Conservation (phyloP, 1,140 invertebrate species). For the Lepidurus couesii region DNA sequence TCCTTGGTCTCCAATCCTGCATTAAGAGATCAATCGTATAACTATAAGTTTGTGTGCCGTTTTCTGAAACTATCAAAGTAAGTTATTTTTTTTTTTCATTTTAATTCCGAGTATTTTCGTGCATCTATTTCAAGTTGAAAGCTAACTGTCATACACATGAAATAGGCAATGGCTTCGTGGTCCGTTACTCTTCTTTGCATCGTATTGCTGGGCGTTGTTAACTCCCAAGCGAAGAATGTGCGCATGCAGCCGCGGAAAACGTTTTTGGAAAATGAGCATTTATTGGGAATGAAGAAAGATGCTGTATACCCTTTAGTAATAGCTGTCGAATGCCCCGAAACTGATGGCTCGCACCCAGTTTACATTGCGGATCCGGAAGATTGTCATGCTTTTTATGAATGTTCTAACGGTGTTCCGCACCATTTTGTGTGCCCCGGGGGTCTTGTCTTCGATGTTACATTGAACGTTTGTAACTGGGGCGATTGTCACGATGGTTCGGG, state of each 20-base stretch:
- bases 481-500: background rate
- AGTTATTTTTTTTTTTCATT: too few relatives aligned
- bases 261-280: background rate
- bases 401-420: conserved; percentile 8
- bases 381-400: conserved; percentile 25
- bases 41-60: too few relatives aligned
- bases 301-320: background rate
- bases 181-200: background rate
- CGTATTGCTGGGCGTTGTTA: background rate
- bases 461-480: conserved; percentile 25
- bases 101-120: too few relatives aligned
- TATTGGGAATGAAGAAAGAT: background rate
- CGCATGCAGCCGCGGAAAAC: background rate
- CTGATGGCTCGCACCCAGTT: background rate
- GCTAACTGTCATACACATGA: background rate
- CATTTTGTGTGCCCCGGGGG: conserved; percentile 26
- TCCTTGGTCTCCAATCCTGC: too few relatives aligned
- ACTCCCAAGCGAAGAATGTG: background rate
- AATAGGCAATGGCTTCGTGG: background rate
- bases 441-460: background rate
- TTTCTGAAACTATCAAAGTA: too few relatives aligned
- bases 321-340: conserved; percentile 4
- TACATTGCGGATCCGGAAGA: conserved; percentile 26
- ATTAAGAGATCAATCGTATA: too few relatives aligned
- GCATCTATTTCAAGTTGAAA: background rate